Base-by-base conservation (phyloP, 2,888 invertebrate genomes). In the Oeneis ivallda region DNA sequence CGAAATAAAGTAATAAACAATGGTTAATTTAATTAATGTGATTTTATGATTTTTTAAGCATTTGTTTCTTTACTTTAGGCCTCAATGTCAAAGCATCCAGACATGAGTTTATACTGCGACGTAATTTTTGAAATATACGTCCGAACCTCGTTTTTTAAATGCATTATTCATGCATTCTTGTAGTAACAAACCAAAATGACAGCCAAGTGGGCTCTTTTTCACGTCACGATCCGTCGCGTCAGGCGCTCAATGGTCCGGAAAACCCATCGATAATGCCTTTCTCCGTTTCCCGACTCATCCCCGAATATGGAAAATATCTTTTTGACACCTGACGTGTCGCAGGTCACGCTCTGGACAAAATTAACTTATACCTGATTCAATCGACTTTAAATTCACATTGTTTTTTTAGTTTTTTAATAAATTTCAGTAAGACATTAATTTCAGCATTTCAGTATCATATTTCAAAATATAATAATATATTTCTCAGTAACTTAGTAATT, bases 191-290 rank as follows among this genome's bases (percentile, higher is more conserved):
- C 76, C 70, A 62, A 70, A 67, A 64, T 69, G 71, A 70, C 71
- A 73, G 73, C 63, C 58, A 69, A 70, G 71, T 69, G 73, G 70
- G 72, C 62, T 70, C 73, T 76, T 79, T 81, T 76, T 79, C 77
- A 72, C 75, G 72, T 77, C 79, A 78, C 73, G 71, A 74, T 66
- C 66, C 67, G 59, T 65, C 70, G 69, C 66, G 71, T 71, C 71
- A 66, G 66, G 65, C 49, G 57, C 68, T 75, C 80, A 80, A 81
- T 79, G 80, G 75, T 64, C 72, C 75, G 82, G 81, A 82, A 81
- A 80, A 77, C 77, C 76, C 73, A 72, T 65, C 72, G 77, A 79
- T 79, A 79, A 76, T 74, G 75, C 72, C 71, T 74, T 76, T 72
- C 73, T 68, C 63, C 74, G 69, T 72, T 75, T 78, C 77, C 74